Evolutionary conservation across 2,888 invertebrate species (phyloP).

Genomic region (Mongoloraphidia duomilia): DNA sequence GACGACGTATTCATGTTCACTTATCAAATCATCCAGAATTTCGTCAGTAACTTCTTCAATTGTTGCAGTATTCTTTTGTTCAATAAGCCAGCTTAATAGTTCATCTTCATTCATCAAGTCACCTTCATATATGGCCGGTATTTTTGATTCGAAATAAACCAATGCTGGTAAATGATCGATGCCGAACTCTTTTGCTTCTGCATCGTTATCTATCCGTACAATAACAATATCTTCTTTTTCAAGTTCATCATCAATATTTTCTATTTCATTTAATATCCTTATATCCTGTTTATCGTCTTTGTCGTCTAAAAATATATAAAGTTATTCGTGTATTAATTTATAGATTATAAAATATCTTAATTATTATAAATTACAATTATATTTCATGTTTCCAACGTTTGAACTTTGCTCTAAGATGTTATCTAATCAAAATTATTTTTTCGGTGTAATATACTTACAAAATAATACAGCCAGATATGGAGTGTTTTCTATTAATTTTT

Average conservation of each 20-base stretch:
- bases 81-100: constrained; percentile 75
- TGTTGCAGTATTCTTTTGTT: constrained; percentile 79
- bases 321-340: not conserved
- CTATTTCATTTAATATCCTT: constrained; percentile 71
- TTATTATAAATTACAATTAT: not conserved
- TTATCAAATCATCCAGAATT: constrained; percentile 69
- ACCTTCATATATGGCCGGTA: constrained; percentile 82
- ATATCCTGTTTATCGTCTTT: constrained; percentile 84
- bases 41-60: constrained; percentile 92
- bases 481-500: constrained; percentile 66
- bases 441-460: constrained; percentile 55
- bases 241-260: constrained; percentile 83
- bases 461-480: constrained; percentile 79
- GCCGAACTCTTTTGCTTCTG: constrained; percentile 80
- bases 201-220: constrained; percentile 77
- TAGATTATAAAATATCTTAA: too few species aligned
- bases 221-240: constrained; percentile 84
- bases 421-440: too few species aligned
- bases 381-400: not conserved
- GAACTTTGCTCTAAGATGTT: too few species aligned
- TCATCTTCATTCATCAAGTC: constrained; percentile 85
- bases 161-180: constrained; percentile 76
- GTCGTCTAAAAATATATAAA: constrained; percentile 45
- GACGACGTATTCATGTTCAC: constrained; percentile 86
- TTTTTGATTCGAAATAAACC: constrained; percentile 82